Base-by-base conservation (phyloP, 2,888 invertebrate genomes). In the Conchocele bisecta region DNA sequence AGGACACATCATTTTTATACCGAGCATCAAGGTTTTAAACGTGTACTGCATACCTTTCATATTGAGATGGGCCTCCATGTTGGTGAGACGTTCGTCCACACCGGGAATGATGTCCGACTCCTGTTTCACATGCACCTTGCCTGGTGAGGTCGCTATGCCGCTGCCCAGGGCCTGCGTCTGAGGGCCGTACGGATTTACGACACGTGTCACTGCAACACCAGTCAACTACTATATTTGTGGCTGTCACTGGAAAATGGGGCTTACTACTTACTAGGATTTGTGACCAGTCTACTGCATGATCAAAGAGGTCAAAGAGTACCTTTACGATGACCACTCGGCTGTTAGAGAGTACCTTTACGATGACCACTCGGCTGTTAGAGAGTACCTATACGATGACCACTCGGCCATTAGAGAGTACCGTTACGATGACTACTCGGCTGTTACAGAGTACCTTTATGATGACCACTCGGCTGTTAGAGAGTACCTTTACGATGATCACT, bases 71-170 rank as follows among this genome's bases (percentile, higher is more conserved):
- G 91, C 91, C 92, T 96, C 96, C 1, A 94, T 91, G 71, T 93
- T 92, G n/a, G 91, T 86, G 22, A 96, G 90, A 64, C 96, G 92
- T 87, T 96, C 95, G 44, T 94, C 94, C 3, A 95, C 91, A n/a
- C 93, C 93, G 9, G 69, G 63, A 15, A 56, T 33, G 29, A 31
- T 24, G 1, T 35, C 61, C 17, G 48, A 54, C 26, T 61, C 60
- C 54, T 69, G 73, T 22, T 60, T 67, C 3, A 54, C 37, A 22
- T 60, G 37, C 17, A 57, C 61, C 15, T 26, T 29, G 4, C 46
- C 44, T 22, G 67, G 42, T 6, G 60, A 48, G 5, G 20, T 29
- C 26, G 42, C 67, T 35, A 42, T 24, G 15, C 44, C 42, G 28
- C 48, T 59, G 17, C 76, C 60, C 1, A 74, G 46, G 13, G 68